Base-by-base conservation (phyloP, 2,797 vertebrate species). In the Pelochelys cantorii region DNA sequence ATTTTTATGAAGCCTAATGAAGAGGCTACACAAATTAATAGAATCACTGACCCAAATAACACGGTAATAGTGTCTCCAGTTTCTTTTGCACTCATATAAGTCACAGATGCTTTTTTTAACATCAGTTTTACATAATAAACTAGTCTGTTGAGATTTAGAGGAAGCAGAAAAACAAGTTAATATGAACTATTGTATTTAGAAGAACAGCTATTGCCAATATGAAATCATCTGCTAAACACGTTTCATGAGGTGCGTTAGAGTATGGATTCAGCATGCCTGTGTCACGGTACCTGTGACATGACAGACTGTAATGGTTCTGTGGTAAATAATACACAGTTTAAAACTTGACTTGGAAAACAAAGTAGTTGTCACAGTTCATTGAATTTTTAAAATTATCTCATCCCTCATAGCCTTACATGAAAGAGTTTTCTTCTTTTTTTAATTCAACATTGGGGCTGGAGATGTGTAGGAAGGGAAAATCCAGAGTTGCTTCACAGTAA, bases 321-420 rank as follows among this genome's bases (percentile, higher is more conserved):
- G 14, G n/a, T 90, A 95, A 96, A 95, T 79, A 94, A 91, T 83
- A 53, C 8, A 29, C 14, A 84, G 71, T 48, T 89, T 86, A 91
- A 94, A 97, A 91, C 59, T 59, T 89, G 37, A 81, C 65, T 95
- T 95, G 78, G 60, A 87, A 93, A 93, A 59, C 68, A 93, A 15
- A 5, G 2, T 86, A 75, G 52, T 6, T 92, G 27, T 81, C 34
- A 87, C 84, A 83, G 88, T 88, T 94, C 77, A 93, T 15, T 83
- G 75, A 78, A 10, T 85, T 10, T 88, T 94, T 85, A 77, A 88
- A 94, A 95, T 95, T n/a, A 84, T 88, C 74, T 93, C 54, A 90
- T 86, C 81, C 83, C 71, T 95, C 86, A 85, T 91, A 95, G 88
- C 53, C 27, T 93, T 88, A 27, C 62, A 86, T 59, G 59, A 94